Evolutionary conservation across 2,797 vertebrate genomes (phyloP).

Genomic region (Malacoctenus gilli): DNA sequence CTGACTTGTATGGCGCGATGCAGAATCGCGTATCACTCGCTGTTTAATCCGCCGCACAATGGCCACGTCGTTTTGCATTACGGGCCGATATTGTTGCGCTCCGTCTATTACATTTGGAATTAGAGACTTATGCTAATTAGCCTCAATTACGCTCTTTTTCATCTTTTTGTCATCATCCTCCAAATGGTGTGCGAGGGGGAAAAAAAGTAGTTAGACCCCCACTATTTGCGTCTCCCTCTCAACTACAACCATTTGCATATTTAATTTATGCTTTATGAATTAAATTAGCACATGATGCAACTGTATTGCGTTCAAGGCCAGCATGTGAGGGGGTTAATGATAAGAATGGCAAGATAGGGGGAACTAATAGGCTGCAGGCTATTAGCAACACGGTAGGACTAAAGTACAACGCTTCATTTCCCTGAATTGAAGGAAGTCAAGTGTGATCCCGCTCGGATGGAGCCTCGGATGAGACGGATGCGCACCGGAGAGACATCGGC

Average conservation of each 20-base stretch:
- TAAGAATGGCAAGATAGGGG: constrained; percentile 60
- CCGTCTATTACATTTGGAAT: constrained; percentile 65
- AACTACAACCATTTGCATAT: constrained; percentile 62
- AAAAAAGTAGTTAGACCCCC: constrained; percentile 47
- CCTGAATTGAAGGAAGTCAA: constrained; percentile 61
- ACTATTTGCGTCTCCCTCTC: constrained; percentile 22
- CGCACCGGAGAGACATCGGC: constrained; percentile 34
- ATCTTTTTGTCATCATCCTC: constrained; percentile 65
- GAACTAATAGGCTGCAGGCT: constrained; percentile 69
- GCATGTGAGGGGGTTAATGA: constrained; percentile 70
- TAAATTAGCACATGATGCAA: constrained; percentile 71
- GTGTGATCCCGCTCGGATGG: constrained; percentile 53
- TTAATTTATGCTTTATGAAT: constrained; percentile 69
- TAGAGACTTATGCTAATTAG: constrained; percentile 69
- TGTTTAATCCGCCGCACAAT: constrained; percentile 73
- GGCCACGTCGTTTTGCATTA: constrained; percentile 72
- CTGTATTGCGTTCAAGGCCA: constrained; percentile 46
- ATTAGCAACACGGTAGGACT: constrained; percentile 67
- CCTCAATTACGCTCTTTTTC: constrained; percentile 64
- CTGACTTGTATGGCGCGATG: constrained; percentile 71
- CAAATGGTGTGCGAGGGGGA: constrained; percentile 30
- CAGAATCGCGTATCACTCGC: constrained; percentile 65
- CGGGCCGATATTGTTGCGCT: constrained; percentile 50
- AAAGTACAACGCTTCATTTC: constrained; percentile 59
- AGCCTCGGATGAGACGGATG: constrained; percentile 27